Conservation (phyloP, 2,888 invertebrate species). For the Tortrix viridana region DNA sequence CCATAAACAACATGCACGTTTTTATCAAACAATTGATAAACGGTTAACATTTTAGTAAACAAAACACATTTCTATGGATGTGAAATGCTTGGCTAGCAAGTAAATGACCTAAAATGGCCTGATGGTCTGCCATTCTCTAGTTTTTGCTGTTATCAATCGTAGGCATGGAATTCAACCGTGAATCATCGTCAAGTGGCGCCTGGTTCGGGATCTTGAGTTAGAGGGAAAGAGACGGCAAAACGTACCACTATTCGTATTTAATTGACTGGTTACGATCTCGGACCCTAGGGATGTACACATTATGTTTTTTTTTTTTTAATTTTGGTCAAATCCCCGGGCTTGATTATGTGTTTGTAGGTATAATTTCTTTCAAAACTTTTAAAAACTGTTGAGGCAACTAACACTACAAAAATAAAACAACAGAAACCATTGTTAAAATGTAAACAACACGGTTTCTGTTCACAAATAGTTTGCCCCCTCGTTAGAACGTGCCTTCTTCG, state of each 20-base stretch:
- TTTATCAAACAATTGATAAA: conserved; percentile 24
- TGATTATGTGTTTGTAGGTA: too few relatives aligned
- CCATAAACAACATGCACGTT: conserved; percentile 7
- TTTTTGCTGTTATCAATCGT: conserved; percentile 80
- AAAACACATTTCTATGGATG: conserved; percentile 52
- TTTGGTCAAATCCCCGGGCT: too few relatives aligned
- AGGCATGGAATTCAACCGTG: conserved; percentile 80
- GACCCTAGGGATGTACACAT: conserved; percentile 82
- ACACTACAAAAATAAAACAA: conserved; percentile 8
- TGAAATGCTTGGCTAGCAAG: conserved; percentile 60
- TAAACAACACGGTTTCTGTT: conserved; percentile 31
- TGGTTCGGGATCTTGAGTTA: conserved; percentile 67
- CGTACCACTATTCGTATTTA: conserved; percentile 79
- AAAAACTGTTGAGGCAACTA: not conserved
- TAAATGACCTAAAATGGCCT: conserved; percentile 71
- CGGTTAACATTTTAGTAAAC: conserved; percentile 53
- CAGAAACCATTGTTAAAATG: conserved; percentile 19
- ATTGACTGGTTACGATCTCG: conserved; percentile 82
- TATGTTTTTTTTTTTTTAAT: too few relatives aligned
- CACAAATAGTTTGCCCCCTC: conserved; percentile 37
- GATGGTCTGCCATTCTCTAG: conserved; percentile 75
- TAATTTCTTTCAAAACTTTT: not conserved
- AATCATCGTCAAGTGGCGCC: conserved; percentile 83
- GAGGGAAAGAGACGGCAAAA: conserved; percentile 74
- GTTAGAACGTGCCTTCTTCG: conserved; percentile 32